phyloP scores from a whole-genome alignment of 2,888 invertebrate species.

The Ormyrus rosae region DNA sequence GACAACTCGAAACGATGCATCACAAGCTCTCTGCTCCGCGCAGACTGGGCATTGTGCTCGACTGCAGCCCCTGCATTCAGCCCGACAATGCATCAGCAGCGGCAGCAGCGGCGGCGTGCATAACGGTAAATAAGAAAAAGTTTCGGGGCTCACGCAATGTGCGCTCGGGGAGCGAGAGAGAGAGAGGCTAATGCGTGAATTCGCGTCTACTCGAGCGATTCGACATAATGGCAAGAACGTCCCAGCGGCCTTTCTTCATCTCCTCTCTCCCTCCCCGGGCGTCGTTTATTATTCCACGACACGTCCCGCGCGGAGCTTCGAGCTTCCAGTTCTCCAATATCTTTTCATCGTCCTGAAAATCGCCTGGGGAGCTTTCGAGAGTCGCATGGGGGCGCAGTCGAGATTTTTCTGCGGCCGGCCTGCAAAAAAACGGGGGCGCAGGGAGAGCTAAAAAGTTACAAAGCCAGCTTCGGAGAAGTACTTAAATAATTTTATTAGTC shows the following conservation, averaged over 20 bases:
- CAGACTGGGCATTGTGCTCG: too few species aligned
- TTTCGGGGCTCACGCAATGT: neutral
- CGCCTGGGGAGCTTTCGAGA: conserved; percentile 50
- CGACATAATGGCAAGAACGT: conserved; percentile 33
- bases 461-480: neutral
- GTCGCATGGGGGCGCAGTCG: conserved; percentile 2
- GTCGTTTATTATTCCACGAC: conserved; percentile 48
- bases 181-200: conserved; percentile 47
- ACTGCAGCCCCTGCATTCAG: conserved; percentile 11
- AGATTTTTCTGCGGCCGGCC: conserved; percentile 17
- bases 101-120: neutral
- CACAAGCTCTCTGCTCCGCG: neutral
- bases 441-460: neutral
- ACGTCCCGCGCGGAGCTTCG: conserved; percentile 31
- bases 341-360: conserved; percentile 35
- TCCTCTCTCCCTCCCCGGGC: conserved; percentile 8
- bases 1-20: conserved; percentile 29
- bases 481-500: conserved; percentile 47
- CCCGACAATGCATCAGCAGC: neutral
- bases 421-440: neutral
- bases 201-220: conserved; percentile 46
- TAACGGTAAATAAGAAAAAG: conserved; percentile 23
- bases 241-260: conserved; percentile 47
- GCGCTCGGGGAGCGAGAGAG: conserved; percentile 14
- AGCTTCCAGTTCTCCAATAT: conserved; percentile 37